These are phyloP conservation scores for Dromococcyx pavoninus DNA, from an alignment of 2,797 vertebrate species.

Conservation along the genomic window DNA sequence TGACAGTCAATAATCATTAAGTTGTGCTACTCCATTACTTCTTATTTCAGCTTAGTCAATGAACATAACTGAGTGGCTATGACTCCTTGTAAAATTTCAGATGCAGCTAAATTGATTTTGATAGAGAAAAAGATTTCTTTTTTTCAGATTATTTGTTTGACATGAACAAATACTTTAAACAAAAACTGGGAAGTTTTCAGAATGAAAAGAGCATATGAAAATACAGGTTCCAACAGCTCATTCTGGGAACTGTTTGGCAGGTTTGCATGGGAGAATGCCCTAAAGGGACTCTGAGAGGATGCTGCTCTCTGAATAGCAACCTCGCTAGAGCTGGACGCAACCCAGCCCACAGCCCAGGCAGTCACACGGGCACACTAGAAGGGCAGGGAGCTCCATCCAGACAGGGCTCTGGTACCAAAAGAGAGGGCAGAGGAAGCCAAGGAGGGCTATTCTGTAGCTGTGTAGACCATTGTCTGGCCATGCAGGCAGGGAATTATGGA, in stretches of 20 bases:
- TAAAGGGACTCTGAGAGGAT: accelerated
- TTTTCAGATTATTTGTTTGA: neutral
- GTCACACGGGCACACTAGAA: neutral
- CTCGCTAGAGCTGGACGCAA: neutral
- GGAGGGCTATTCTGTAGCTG: neutral
- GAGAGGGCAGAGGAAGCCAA: neutral
- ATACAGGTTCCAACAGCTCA: neutral
- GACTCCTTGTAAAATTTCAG: neutral
- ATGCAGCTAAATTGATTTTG: neutral
- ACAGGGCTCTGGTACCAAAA: neutral
- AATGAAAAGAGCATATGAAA: neutral
- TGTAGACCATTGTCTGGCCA: accelerated
- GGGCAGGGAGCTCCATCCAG: neutral
- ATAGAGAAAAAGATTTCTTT: neutral
- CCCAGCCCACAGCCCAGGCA: neutral
- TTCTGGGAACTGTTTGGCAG: neutral
- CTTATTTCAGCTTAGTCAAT: neutral
- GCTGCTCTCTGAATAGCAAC: neutral
- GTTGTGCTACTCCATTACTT: neutral
- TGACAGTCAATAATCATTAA: neutral
- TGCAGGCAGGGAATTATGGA: neutral
- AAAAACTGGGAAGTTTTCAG: neutral
- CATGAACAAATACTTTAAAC: neutral
- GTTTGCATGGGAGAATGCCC: neutral
- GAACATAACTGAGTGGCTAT: neutral